Conservation (phyloP, 2,888 invertebrate species). For the Cancer borealis region DNA sequence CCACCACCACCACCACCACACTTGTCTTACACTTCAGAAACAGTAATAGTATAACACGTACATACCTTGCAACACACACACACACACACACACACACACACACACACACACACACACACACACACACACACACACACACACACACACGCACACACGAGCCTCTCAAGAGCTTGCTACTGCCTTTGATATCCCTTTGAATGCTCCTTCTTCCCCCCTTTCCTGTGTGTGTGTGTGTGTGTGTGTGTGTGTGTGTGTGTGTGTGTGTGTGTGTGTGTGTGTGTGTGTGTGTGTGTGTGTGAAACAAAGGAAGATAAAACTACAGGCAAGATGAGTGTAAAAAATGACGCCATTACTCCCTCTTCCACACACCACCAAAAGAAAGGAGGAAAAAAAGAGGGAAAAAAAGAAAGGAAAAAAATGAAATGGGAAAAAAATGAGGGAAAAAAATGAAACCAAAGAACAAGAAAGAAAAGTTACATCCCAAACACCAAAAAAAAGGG, state of each 20-base stretch:
- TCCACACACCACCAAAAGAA: too few species aligned
- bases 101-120: background rate
- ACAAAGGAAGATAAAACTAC: too few species aligned
- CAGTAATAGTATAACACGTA: too few species aligned
- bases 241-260: conserved; percentile 17
- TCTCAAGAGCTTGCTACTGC: background rate
- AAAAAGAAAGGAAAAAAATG: too few species aligned
- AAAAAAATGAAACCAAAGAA: background rate
- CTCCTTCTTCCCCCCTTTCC: background rate
- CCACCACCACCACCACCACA: too few species aligned
- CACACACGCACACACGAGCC: background rate
- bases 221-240: background rate
- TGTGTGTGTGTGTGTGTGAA: background rate
- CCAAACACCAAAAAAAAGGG: background rate
- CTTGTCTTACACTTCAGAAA: too few species aligned
- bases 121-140: background rate
- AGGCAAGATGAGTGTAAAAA: too few species aligned
- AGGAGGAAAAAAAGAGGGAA: too few species aligned
- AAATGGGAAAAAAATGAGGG: too few species aligned
- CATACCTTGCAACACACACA: background rate
- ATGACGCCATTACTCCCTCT: too few species aligned
- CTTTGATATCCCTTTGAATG: background rate
- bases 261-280: conserved; percentile 20
- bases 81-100: background rate
- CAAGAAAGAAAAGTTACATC: background rate